Evolutionary conservation across 2,888 invertebrate genomes (phyloP).

Genomic region (Tinea trinotella): DNA sequence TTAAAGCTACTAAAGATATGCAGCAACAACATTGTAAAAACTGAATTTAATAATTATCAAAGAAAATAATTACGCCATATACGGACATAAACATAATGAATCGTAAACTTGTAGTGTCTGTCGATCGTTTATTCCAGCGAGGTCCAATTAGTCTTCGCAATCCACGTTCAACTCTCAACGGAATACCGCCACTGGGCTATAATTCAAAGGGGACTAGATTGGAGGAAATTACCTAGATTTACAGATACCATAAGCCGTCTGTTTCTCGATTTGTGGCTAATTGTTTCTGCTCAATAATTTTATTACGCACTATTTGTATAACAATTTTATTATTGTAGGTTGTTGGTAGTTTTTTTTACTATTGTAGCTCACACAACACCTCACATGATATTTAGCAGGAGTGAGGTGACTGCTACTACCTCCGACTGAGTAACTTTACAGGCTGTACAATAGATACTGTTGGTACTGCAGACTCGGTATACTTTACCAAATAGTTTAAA

Average conservation of each 20-base stretch:
- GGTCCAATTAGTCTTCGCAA: conserved; percentile 13
- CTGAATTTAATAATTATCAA: too few species aligned
- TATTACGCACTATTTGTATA: background rate
- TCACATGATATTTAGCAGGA: too few species aligned
- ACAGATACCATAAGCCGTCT: conserved; percentile 4
- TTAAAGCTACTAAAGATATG: too few species aligned
- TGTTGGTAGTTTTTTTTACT: too few species aligned
- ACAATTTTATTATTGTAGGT: background rate
- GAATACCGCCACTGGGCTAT: background rate
- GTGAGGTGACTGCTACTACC: too few species aligned
- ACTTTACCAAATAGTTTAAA: too few species aligned
- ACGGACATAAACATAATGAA: background rate
- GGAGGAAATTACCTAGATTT: conserved; percentile 14
- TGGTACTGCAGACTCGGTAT: too few species aligned
- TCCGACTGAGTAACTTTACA: too few species aligned
- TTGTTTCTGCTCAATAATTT: background rate
- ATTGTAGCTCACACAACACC: too few species aligned
- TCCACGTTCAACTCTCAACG: conserved; percentile 7
- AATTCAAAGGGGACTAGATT: conserved; percentile 14
- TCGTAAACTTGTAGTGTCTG: background rate
- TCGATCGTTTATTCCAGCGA: conserved; percentile 9
- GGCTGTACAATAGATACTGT: too few species aligned
- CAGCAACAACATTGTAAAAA: too few species aligned
- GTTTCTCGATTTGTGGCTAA: background rate
- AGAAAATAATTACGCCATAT: too few species aligned